Base-by-base conservation (phyloP, 2,113 vertebrate genomes). In the Azemiops feae region DNA sequence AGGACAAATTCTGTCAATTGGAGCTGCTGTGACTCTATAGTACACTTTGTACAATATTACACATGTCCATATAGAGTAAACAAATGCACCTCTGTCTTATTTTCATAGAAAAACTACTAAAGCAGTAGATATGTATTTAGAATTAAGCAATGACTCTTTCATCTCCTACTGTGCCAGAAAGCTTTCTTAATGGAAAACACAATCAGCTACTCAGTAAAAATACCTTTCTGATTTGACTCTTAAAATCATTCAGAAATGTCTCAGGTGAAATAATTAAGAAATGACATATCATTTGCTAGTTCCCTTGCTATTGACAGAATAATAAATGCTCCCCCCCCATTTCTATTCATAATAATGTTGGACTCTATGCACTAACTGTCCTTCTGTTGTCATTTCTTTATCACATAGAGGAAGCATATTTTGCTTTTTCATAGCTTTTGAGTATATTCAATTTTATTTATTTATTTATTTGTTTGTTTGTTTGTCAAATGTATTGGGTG, bases 361-460 rank as follows among this genome's bases (percentile, higher is more conserved):
- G 87, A 9, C 3, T 85, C 87, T 91, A 5, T 18, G 88, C 1
- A 52, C 85, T 20, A 89, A 95, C 55, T 55, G 54, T 60, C 90
- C 93, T 34, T 91, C 92, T 92, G 11, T 87, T 64, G 93, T 94
- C 1, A 22, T 34, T 94, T 94, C 43, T 92, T 92, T 94, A 52
- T 93, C 4, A 92, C 92, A 27, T 89, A 47, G 45, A 2, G 69
- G 0, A 7, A 87, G 8, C 2, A 43, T 50, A 5, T 87, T 34
- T 54, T 85, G 23, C 1, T 94, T 34, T 95, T 91, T 52, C 69
- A 81, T 89, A 64, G 93, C 0, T 10, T 20, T 4, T 92, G 16
- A 45, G 64, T 0, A 88, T 93, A 93, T 96, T 43, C 30, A 86
- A 93, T 39, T 91, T 95, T 93, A 30, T 39, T 58, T 95, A 3